These are phyloP conservation scores for Hylaeus volcanicus DNA, from an alignment of 1,140 invertebrate species.

Conservation along the genomic window DNA sequence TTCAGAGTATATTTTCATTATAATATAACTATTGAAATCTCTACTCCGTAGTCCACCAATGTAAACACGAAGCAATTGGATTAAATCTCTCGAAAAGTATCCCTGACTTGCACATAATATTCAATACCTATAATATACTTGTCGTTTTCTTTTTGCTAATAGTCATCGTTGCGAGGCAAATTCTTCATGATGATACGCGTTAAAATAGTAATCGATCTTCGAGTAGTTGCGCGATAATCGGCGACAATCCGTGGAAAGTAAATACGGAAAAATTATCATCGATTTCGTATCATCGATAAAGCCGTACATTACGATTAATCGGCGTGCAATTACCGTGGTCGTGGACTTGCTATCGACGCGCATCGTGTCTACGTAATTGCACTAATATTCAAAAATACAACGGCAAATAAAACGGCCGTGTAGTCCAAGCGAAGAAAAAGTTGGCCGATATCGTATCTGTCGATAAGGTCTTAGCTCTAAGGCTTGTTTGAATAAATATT, in stretches of 20 bases:
- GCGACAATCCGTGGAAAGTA: not conserved
- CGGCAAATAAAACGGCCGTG: conserved; percentile 39
- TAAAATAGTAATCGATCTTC: not conserved
- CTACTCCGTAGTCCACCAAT: no score
- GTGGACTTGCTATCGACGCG: not conserved
- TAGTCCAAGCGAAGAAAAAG: conserved; percentile 32
- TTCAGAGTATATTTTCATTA: no score
- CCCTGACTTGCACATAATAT: no score
- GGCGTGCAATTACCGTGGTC: conserved; percentile 39
- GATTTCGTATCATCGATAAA: conserved; percentile 55
- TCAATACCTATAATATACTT: no score
- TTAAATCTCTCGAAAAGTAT: no score
- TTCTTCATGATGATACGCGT: not conserved
- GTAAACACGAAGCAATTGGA: no score
- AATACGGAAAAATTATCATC: conserved; percentile 36
- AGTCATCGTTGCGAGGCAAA: not conserved
- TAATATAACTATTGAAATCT: no score
- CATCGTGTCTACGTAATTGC: conserved; percentile 50
- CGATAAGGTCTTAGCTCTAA: conserved; percentile 60
- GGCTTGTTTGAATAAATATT: conserved; percentile 65
- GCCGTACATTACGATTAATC: conserved; percentile 47
- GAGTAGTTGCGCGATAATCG: conserved; percentile 43
- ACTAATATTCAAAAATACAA: conserved; percentile 52
- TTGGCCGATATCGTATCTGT: conserved; percentile 58
- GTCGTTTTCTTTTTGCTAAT: not conserved